Evolutionary conservation across 2,888 invertebrate species (phyloP), one percentile per base, ranked within the genome.

Genomic region (Drosophila helvetica): DNA sequence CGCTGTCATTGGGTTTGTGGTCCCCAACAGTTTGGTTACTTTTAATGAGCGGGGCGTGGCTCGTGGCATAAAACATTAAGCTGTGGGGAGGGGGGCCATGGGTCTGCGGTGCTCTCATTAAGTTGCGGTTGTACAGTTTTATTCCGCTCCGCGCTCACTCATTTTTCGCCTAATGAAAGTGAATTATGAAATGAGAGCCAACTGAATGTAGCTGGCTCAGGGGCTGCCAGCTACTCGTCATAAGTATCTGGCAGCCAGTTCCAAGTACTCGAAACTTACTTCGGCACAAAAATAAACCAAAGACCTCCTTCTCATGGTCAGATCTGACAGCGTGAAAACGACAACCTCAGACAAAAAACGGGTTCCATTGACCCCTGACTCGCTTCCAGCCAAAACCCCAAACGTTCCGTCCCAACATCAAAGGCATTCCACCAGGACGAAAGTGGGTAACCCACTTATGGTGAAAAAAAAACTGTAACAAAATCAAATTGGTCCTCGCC

Each of bases 1-100:
- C 57, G 58, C 60, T 63, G 74, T 74, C 61, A 70, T 70, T 60
- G 64, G 74, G 75, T 55, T 75, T 87, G 78, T 68, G 78, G 86
- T 69, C 56, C 63, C 77, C 83, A 75, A 73, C 79, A 81, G 78
- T 74, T 84, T 88, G 79, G 81, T 86, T 84, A 86, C 84, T 86
- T 86, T 86, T 86, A 86, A 86, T 86, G 88, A 88, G 85, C 75
- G 73, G 62, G 88, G 88, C 88, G 80, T 68, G 71, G 72, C 63
- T 27, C 47, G 45, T 50, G 53, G 50, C 53, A 53, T 53, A 53
- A 68, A 68, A 61, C 61, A 56, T 45, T 68, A 52, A n/a, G 18
- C 58, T 27, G 45, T 17, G 33, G 33, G 19, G 38, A 19, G 43
- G 33, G 38, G 10, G 25, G 10, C n/a, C n/a, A 50, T 48, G 56